Evolutionary conservation across 2,888 invertebrate genomes (phyloP), one percentile per base, ranked within the genome.

Genomic region (Oligia strigilis): DNA sequence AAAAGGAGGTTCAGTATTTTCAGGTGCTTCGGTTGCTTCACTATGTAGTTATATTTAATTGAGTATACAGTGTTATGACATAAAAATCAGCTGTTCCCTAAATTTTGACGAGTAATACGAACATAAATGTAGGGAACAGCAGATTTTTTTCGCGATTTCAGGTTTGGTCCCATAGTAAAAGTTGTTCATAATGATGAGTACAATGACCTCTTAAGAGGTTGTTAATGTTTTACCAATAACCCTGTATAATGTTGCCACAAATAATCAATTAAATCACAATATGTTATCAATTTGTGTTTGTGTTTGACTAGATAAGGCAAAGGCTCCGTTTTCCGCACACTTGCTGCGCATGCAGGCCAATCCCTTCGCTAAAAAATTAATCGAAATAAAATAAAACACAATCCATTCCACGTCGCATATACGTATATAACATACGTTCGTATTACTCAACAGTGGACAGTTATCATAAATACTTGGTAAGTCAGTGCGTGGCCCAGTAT

Each of bases 391-490:
- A 60, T 19, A 62, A 13, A 73, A 49, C 66, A 46, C n/a, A n/a
- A 69, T 14, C 17, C 36, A n/a, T 52, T 64, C 46, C n/a, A 67
- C 62, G 23, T 75, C 58, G 23, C 52, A 8, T 43, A 9, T 13
- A 46, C 46, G 46, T 46, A 46, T 46, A 46, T 46, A 46, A 46
- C 11, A 46, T 13, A 46, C 11, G 46, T 46, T 46, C 13, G 46
- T 71, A 78, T 81, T 82, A 40, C 67, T 13, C 75, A 88, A 88
- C 64, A 67, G 19, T 64, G 65, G 76, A 64, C 69, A 82, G 80
- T 77, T 80, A 82, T 81, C 80, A 84, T 86, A 87, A 82, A 84
- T 77, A 71, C 52, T 82, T 72, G 55, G 55, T 75, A 80, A 81
- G 81, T 76, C 72, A 83, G 52, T 81, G 70, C 77, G 72, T 74